phyloP scores from a whole-genome alignment of 2,888 invertebrate species.

The Malacosoma neustria region DNA sequence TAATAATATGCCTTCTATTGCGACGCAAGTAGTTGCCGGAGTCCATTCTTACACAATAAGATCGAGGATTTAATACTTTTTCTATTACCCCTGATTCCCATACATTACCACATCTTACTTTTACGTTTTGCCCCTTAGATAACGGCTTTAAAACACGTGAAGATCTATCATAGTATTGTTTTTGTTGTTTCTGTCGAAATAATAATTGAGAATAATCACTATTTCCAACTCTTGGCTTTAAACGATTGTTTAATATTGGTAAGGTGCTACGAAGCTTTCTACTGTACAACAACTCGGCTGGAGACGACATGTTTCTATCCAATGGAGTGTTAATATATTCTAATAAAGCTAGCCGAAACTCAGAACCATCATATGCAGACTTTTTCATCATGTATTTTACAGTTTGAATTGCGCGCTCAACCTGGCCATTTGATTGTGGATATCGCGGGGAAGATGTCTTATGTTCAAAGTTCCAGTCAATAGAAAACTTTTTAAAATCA shows the following conservation, averaged over 20 bases:
- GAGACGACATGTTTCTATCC: background rate
- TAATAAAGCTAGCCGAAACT: background rate
- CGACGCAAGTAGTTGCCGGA: too few relatives aligned
- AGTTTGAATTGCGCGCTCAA: conserved; percentile 9
- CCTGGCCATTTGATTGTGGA: conserved; percentile 12
- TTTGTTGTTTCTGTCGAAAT: too few relatives aligned
- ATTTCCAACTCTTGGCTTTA: background rate
- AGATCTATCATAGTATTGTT: too few relatives aligned
- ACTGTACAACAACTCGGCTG: background rate
- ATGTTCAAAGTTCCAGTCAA: conserved; percentile 10
- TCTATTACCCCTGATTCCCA: too few relatives aligned
- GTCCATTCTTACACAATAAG: too few relatives aligned
- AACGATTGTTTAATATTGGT: background rate
- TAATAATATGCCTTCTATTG: too few relatives aligned
- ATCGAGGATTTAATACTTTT: too few relatives aligned
- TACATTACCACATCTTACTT: too few relatives aligned
- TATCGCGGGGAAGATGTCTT: conserved; percentile 12
- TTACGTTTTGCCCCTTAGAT: too few relatives aligned
- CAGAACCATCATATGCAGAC: background rate
- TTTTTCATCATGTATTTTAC: conserved; percentile 14
- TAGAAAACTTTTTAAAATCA: conserved; percentile 9
- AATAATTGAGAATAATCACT: too few relatives aligned
- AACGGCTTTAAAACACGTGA: too few relatives aligned
- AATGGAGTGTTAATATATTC: too few relatives aligned
- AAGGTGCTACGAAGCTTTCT: background rate